Conservation (phyloP, 2,113 vertebrate genomes). For the Sorex araneus region DNA sequence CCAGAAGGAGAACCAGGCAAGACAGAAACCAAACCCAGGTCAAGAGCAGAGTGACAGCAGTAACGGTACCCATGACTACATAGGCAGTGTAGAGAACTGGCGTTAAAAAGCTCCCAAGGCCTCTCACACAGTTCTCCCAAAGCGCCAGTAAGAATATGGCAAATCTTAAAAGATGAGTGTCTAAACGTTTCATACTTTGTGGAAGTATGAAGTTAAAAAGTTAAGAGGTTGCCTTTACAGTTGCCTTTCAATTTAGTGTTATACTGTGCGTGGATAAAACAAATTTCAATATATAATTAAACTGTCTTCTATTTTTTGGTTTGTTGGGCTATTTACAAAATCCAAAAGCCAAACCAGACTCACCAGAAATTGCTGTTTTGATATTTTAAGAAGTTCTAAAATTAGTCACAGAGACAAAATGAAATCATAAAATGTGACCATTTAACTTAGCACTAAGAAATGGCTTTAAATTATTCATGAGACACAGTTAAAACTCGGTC, state of each 20-base stretch:
- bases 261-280: conserved; percentile 86
- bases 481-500: conserved; percentile 75
- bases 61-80: conserved; percentile 91
- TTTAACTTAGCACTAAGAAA: conserved; percentile 66
- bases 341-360: conserved; percentile 77
- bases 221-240: conserved; percentile 89
- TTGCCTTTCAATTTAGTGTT: conserved; percentile 90
- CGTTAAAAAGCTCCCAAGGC: conserved; percentile 83
- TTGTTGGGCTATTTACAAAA: conserved; percentile 84
- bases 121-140: conserved; percentile 23
- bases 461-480: conserved; percentile 59
- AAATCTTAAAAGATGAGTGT: neutral
- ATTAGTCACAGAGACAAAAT: conserved; percentile 82
- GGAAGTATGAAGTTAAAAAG: conserved; percentile 77
- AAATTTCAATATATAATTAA: conserved; percentile 85
- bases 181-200: conserved; percentile 80
- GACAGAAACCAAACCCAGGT: conserved; percentile 54
- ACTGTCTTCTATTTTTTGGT: conserved; percentile 79
- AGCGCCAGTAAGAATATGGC: conserved; percentile 43
- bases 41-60: conserved; percentile 65
- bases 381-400: conserved; percentile 80
- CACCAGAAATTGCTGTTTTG: conserved; percentile 82
- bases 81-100: conserved; percentile 96
- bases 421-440: conserved; percentile 79
- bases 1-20: conserved; percentile 56